Base-by-base conservation (phyloP, 2,797 vertebrate species). In the Percopsis omiscomaycus region DNA sequence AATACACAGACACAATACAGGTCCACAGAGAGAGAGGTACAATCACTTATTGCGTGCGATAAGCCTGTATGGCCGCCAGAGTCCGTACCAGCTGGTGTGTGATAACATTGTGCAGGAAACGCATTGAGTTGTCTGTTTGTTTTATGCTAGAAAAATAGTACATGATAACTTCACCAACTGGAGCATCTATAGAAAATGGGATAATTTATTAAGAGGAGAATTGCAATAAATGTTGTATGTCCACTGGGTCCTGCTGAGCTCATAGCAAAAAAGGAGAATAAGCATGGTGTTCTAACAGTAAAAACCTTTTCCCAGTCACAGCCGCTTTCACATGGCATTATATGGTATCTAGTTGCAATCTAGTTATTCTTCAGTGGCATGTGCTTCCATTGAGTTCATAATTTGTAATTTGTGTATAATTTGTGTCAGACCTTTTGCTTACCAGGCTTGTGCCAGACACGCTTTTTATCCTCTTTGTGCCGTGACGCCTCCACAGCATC, bases 51-150 rank as follows among this genome's bases (percentile, higher is more conserved):
- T 37, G 37, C 9, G 37, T 37, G 37, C 9, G 37, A 37, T 37
- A 37, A 37, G 37, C 37, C 37, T 22, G 37, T 9, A 5, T 9
- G 37, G 37, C 37, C 37, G 9, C 37, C 9, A 2, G 5, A 9
- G 37, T 37, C 37, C 37, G 8, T 37, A 37, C 37, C 9, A 5
- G 9, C 37, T 37, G 37, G 37, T 37, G 9, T 37, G 28, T 8
- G 42, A 63, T 0, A 53, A 48, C 12, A 4, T 52, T 61, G 45
- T 73, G 50, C 55, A 48, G 44, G 60, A 14, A 14, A 42, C 55
- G 16, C 51, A 1, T 28, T 15, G 32, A 61, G 50, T 55, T 74
- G 57, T 32, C 47, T 30, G 28, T 60, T 56, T 53, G 67, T 58
- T 22, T 49, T 53, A 49, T 47, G 30, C 50, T 52, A 61, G 2